phyloP scores from a whole-genome alignment of 1,140 invertebrate species.

The Leptonema lineaticorne region DNA sequence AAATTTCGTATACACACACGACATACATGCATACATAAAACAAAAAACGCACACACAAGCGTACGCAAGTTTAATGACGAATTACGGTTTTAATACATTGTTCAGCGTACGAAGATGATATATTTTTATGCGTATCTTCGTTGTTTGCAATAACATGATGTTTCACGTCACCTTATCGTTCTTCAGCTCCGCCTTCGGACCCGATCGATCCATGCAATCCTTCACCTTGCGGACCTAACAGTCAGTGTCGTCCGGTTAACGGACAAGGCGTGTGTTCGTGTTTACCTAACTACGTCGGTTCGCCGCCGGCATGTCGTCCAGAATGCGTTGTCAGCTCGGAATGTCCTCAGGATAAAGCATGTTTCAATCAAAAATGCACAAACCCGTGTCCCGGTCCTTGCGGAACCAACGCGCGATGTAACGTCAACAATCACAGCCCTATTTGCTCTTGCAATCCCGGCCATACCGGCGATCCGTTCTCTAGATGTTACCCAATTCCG shows the following conservation, averaged over 20 bases:
- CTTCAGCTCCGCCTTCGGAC: not conserved
- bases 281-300: slow-evolving; percentile 66
- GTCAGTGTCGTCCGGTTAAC: slow-evolving; percentile 67
- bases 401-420: slow-evolving; percentile 68
- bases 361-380: slow-evolving; percentile 68
- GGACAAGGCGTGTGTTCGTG: slow-evolving; percentile 73
- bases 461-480: slow-evolving; percentile 71
- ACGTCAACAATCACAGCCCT: slow-evolving; percentile 69
- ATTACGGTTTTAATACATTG: too few relatives aligned
- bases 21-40: too few relatives aligned
- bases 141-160: slow-evolving; percentile 70
- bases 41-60: too few relatives aligned
- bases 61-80: too few relatives aligned
- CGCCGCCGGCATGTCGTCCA: slow-evolving; percentile 72
- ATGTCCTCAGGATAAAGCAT: slow-evolving; percentile 70
- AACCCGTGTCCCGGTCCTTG: slow-evolving; percentile 77
- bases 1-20: too few relatives aligned
- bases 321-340: slow-evolving; percentile 77
- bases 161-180: slow-evolving; percentile 67
- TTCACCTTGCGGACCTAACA: slow-evolving; percentile 79
- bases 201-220: slow-evolving; percentile 62
- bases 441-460: slow-evolving; percentile 68
- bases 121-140: slow-evolving; percentile 68
- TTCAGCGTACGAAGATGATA: too few relatives aligned
- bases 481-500: slow-evolving; percentile 60